Evolutionary conservation across 2,797 vertebrate species (phyloP), one percentile per base, ranked within the genome.

Genomic region (Garrulus glandarius): DNA sequence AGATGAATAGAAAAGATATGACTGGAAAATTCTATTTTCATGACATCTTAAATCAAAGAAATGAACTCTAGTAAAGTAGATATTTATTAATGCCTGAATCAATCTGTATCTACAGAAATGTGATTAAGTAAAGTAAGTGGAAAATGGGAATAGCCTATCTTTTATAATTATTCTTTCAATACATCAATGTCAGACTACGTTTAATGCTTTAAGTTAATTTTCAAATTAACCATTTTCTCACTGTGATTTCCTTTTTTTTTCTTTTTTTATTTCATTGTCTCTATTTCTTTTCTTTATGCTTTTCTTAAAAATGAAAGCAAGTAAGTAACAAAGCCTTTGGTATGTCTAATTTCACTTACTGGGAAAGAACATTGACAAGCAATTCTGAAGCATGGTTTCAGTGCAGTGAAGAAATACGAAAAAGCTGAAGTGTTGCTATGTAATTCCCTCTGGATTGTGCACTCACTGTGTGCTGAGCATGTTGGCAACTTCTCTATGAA

Each of bases 1-100:
- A 84, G 81, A 92, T 29, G 30, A 72, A 39, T 29, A 91, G 43
- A 76, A 44, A 86, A 88, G 70, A 75, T 81, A 91, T 57, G 65
- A 85, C 34, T 84, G n/a, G 78, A 94, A 94, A 94, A 81, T 68
- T 89, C 53, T 74, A 91, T 87, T 93, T 95, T 87, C 67, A 56
- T 92, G 82, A 55, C 68, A 94, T 67, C 81, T 93, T 87, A 84
- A 76, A 94, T 94, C 43, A 95, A 94, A 88, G 21, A 91, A 94
- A 79, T 75, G 72, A 95, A 47, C 44, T 68, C 36, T 44, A 69
- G 60, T 50, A 77, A 93, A 93, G 30, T 2, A 82, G 64, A 26
- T 70, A 81, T 77, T 90, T 89, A 81, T 93, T 94, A 96, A 83
- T 87, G 74, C 75, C 84, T 86, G 80, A 75, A 80, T 74, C 78